Evolutionary conservation across 2,888 invertebrate genomes (phyloP).

Genomic region (Synanthedon formicaeformis): DNA sequence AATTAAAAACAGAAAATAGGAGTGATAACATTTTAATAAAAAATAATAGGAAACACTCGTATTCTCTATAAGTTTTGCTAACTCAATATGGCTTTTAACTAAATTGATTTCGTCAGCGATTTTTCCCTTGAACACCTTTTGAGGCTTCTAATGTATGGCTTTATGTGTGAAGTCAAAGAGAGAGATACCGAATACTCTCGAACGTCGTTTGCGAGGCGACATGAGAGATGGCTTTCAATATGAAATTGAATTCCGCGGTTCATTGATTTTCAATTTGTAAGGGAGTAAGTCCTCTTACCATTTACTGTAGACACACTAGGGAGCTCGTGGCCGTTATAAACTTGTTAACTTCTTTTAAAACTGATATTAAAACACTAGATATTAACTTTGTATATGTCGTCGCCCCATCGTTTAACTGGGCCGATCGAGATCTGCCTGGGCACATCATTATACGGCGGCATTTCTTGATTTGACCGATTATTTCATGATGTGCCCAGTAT

Average conservation of each 20-base stretch:
- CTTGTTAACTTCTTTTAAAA: slow-evolving; percentile 24
- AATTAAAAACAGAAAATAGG: no score
- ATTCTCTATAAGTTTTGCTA: background rate
- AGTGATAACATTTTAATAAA: no score
- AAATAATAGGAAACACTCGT: background rate
- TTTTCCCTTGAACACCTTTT: slow-evolving; percentile 20
- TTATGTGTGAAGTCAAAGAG: slow-evolving; percentile 40
- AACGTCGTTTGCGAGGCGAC: slow-evolving; percentile 35
- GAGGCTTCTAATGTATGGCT: slow-evolving; percentile 27
- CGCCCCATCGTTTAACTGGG: no score
- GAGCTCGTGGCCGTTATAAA: slow-evolving; percentile 47
- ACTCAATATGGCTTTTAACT: background rate
- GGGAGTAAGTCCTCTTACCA: slow-evolving; percentile 55
- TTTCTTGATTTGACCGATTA: no score
- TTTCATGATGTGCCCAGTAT: no score
- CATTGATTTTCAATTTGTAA: slow-evolving; percentile 73
- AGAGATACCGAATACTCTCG: slow-evolving; percentile 46
- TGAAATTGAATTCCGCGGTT: slow-evolving; percentile 77
- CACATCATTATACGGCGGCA: no score
- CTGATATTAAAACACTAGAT: slow-evolving; percentile 1
- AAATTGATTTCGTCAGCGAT: background rate
- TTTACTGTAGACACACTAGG: slow-evolving; percentile 54
- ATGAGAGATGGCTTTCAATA: slow-evolving; percentile 72
- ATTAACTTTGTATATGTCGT: no score
- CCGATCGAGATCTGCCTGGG: no score